These are phyloP conservation scores for Molothrus ater DNA, from an alignment of 2,797 vertebrate genomes.

Conservation along the genomic window DNA sequence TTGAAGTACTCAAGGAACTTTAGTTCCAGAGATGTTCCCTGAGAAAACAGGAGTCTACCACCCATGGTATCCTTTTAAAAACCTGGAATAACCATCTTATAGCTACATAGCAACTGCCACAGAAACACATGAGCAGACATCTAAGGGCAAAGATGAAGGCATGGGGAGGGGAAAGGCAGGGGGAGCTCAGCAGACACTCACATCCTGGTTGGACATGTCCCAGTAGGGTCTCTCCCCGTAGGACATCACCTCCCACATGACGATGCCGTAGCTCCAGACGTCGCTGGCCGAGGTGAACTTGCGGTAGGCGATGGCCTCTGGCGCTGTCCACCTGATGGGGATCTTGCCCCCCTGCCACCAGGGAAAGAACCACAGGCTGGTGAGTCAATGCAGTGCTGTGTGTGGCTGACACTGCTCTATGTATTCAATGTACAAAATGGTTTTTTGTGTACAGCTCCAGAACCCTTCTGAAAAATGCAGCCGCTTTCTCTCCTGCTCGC, in stretches of 20 bases:
- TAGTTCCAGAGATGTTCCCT: neutral
- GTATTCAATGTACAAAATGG: neutral
- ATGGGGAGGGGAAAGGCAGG: rapidly evolving
- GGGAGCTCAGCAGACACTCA: conserved; percentile 75
- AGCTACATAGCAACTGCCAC: neutral
- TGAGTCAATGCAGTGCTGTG: neutral
- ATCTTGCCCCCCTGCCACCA: conserved; percentile 93
- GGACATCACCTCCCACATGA: conserved; percentile 99
- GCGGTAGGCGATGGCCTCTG: conserved; percentile 96
- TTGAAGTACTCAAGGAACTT: neutral
- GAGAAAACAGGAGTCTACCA: neutral
- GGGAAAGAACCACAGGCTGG: neutral
- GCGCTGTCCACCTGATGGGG: conserved; percentile 97
- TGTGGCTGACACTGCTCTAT: neutral
- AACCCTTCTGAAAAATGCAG: neutral
- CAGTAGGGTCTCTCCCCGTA: conserved; percentile 97
- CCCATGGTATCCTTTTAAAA: neutral
- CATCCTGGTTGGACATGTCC: conserved; percentile 99
- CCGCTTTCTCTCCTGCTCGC: neutral
- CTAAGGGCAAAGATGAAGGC: neutral
- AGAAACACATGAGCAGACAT: neutral
- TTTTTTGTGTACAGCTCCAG: neutral
- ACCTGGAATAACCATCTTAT: neutral
- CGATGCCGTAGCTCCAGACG: conserved; percentile 97
- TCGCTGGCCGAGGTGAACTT: conserved; percentile 97